Base-by-base conservation (phyloP, 2,113 vertebrate genomes). In the Anas platyrhynchos region DNA sequence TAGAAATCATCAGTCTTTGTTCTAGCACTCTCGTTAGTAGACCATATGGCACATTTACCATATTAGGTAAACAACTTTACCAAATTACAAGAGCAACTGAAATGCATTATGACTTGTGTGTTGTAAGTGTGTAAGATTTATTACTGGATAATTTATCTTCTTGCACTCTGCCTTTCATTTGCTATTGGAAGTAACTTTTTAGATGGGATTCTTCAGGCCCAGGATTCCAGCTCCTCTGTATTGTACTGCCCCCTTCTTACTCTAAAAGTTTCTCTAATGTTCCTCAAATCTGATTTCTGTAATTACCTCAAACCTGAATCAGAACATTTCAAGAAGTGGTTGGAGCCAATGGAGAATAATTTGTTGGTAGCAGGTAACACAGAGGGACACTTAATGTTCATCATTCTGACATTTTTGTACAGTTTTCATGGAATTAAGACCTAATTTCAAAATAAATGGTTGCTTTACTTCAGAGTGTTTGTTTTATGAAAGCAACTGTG, bases 41-140 rank as follows among this genome's bases (percentile, higher is more conserved):
- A 78, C 92, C 95, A 95, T 91, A 91, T 94, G 95, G 95, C 62
- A 23, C 55, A 94, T 71, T 92, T 95, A 67, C 90, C 83, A 74
- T 83, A 88, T 95, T 95, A 94, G 94, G 88, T 95, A 97, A 96
- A 94, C 86, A 86, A 86, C 90, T 92, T 91, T 11, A 93, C 83
- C 93, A 91, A 95, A 93, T 95, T 93, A 93, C 89, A 90, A 91
- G 86, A 94, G 77, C 89, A 75, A 95, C 56, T 81, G 91, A 94
- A 77, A 90, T 93, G 81, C 88, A 84, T 91, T 97, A 95, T 88
- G 86, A 93, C 94, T 86, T 78, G 66, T 91, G 86, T 86, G 79
- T 91, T 93, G 20, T 68, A 95, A 96, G 92, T 54, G 56, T 91
- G 91, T 65, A 92, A 89, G 73, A 92, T 91, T 88, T 66, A 78